Base-by-base conservation (phyloP, 2,113 vertebrate genomes). In the Rhegmatorhina hoffmannsi region DNA sequence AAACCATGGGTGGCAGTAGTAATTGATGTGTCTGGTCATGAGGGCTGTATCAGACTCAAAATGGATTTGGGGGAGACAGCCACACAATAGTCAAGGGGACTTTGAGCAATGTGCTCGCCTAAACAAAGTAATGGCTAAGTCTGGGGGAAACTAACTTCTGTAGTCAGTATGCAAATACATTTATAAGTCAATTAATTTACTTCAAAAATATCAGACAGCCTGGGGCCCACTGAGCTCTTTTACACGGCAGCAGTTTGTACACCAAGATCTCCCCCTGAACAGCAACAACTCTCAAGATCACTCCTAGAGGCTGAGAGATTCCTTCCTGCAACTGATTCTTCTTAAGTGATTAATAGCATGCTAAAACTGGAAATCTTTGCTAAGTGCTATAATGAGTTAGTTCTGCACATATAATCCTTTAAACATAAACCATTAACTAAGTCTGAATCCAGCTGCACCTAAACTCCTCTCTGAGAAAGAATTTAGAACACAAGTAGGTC, bases 1-100 rank as follows among this genome's bases (percentile, higher is more conserved):
- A 34, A 40, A 62, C 9, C 53, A 47, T 7, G 17, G 26, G 28
- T 14, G 9, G 12, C n/a, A 72, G 17, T 18, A 0, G 0, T 56
- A 72, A 49, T 26, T 34, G 19, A 34, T 2, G 2, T 11, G 31
- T 8, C 33, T 52, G 12, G 7, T 38, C 23, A 15, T 3, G n/a
- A 31, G 17, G 55, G n/a, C n/a, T 69, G 7, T 20, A 34, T 17
- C 24, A 76, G 38, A 29, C 53, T 40, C 19, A 47, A 21, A 62
- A 13, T 16, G 10, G 40, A 47, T 43, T 53, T 68, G 9, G 19
- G 7, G 6, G 8, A 68, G 13, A 33, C 14, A 24, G 63, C 28
- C 33, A 24, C 6, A 21, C 38, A 34, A 15, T 5, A 38, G 28
- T n/a, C 10, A 76, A 47, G 66, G 16, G 9, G 16, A 31, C 11